Conservation (phyloP, 2,113 vertebrate genomes). For the Ceratotherium simum region DNA sequence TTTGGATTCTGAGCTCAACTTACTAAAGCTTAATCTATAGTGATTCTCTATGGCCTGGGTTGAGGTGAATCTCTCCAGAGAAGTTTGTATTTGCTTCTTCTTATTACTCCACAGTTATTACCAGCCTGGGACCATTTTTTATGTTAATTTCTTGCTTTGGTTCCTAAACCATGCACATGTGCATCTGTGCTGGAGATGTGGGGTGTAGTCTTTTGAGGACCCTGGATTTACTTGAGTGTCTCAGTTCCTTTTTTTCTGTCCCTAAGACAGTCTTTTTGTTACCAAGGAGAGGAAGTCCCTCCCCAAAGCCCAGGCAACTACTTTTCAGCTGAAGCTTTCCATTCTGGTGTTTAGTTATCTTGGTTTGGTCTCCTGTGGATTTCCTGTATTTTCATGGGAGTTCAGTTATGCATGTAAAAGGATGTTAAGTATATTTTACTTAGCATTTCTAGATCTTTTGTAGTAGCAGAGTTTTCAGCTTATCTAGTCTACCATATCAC, state of each 20-base stretch:
- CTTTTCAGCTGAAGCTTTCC: not conserved
- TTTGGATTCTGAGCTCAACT: constrained; percentile 10
- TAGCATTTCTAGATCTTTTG: constrained; percentile 28
- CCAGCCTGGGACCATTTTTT: not conserved
- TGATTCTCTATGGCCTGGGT: not conserved
- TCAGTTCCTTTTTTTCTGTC: constrained; percentile 11
- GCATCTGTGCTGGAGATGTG: not conserved
- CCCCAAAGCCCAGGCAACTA: not conserved
- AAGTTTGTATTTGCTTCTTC: not conserved
- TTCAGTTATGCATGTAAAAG: constrained; percentile 19
- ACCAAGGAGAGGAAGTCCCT: not conserved
- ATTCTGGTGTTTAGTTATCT: not conserved
- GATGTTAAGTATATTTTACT: constrained; percentile 2
- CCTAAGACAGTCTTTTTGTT: not conserved
- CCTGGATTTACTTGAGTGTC: not conserved
- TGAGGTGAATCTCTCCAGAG: not conserved
- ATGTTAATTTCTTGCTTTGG: not conserved
- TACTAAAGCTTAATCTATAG: not conserved
- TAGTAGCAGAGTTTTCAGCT: not conserved
- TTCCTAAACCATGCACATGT: not conserved
- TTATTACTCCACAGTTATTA: not conserved
- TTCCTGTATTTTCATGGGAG: not conserved
- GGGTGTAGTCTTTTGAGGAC: not conserved
- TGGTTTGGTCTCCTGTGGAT: constrained; percentile 12
- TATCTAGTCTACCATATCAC: not conserved